phyloP scores from a whole-genome alignment of 2,888 invertebrate species.

The Cinara cedri region DNA sequence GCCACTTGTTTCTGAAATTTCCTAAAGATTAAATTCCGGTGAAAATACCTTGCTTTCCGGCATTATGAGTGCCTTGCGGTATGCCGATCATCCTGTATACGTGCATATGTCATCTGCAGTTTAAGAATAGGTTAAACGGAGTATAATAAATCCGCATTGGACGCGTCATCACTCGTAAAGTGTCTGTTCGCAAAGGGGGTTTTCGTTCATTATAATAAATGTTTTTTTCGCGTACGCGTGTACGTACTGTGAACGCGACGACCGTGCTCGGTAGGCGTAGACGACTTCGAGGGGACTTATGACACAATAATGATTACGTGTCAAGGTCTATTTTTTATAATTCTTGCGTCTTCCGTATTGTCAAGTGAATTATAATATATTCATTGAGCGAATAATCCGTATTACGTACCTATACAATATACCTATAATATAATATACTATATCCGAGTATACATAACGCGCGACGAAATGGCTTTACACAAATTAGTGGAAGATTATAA shows the following conservation, averaged over 20 bases:
- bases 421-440: too few relatives aligned
- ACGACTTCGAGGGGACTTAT: not conserved
- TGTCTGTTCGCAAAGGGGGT: too few relatives aligned
- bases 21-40: too few relatives aligned
- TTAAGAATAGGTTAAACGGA: not conserved
- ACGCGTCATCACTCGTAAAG: not conserved
- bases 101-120: not conserved
- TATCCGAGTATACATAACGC: not conserved
- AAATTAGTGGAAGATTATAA: not conserved
- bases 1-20: too few relatives aligned
- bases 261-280: too few relatives aligned
- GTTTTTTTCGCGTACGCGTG: not conserved
- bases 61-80: too few relatives aligned
- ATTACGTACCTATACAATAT: too few relatives aligned
- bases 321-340: conserved; percentile 48
- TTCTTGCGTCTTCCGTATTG: conserved; percentile 31
- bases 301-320: conserved; percentile 42
- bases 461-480: not conserved
- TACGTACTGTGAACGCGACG: not conserved
- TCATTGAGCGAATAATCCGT: too few relatives aligned
- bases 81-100: too few relatives aligned
- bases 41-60: too few relatives aligned
- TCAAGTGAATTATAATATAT: not conserved
- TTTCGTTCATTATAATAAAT: not conserved
- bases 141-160: conserved; percentile 22